Evolutionary conservation across 92 coral and sea anemone genomes (phyloP).

Genomic region (Zoanthus solanderi): DNA sequence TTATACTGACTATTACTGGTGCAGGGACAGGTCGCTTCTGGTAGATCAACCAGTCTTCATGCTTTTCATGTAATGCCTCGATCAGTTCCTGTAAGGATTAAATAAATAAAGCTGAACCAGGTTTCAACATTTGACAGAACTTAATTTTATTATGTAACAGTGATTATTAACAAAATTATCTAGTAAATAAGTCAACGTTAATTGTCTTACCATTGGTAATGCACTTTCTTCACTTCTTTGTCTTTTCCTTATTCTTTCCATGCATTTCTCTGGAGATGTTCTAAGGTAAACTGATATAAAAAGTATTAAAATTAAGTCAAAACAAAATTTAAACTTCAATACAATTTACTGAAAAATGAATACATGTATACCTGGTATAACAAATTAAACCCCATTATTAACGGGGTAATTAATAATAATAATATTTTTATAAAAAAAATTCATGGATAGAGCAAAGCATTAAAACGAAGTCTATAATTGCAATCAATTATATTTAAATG

Average conservation of each 20-base stretch:
- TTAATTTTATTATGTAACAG: too few species aligned
- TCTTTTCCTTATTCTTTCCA: constrained; percentile 88
- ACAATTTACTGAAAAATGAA: too few species aligned
- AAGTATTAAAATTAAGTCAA: background rate
- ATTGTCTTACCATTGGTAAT: constrained; percentile 83
- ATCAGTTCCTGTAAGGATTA: constrained; percentile 72
- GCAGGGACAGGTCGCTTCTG: constrained; percentile 87
- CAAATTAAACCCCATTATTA: too few species aligned
- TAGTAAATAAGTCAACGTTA: background rate
- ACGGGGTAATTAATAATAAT: too few species aligned
- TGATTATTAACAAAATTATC: background rate
- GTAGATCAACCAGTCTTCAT: constrained; percentile 93
- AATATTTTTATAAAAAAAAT: too few species aligned
- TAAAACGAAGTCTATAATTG: too few species aligned
- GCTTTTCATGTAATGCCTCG: constrained; percentile 86
- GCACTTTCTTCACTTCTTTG: constrained; percentile 87
- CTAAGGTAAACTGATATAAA: constrained; percentile 78
- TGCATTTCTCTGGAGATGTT: constrained; percentile 96
- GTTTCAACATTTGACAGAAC: too few species aligned
- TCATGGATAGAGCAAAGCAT: too few species aligned
- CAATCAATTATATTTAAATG: too few species aligned
- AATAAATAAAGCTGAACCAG: too few species aligned
- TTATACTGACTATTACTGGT: constrained; percentile 85
- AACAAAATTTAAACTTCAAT: background rate
- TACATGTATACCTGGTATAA: too few species aligned